Evolutionary conservation across 2,888 invertebrate species (phyloP).

Genomic region (Unio pictorum): DNA sequence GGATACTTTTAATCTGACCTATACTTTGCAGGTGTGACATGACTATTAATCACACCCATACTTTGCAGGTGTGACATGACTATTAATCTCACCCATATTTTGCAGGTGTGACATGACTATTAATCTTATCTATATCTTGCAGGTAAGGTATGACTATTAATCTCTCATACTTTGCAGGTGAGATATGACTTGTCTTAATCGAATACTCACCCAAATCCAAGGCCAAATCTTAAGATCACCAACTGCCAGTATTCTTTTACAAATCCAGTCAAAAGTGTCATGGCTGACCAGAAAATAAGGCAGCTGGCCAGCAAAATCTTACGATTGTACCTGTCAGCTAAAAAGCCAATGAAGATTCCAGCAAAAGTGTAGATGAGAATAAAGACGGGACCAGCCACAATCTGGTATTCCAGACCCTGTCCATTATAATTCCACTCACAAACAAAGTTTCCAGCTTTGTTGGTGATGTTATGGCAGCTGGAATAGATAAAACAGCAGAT

Average conservation of each 20-base stretch:
- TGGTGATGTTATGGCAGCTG: slow-evolving; percentile 29
- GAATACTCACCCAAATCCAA: slow-evolving; percentile 82
- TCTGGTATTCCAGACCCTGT: slow-evolving; percentile 91
- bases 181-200: not conserved
- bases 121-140: no score
- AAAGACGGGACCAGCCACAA: slow-evolving; percentile 92
- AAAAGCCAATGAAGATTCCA: slow-evolving; percentile 86
- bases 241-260: slow-evolving; percentile 93
- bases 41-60: no score
- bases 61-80: no score
- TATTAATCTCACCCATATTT: no score
- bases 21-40: no score
- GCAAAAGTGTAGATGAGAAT: slow-evolving; percentile 92
- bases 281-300: slow-evolving; percentile 85
- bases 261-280: slow-evolving; percentile 88
- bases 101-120: no score
- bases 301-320: slow-evolving; percentile 80
- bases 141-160: no score
- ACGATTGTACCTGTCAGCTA: slow-evolving; percentile 75
- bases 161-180: not conserved
- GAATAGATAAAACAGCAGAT: slow-evolving; percentile 7
- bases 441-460: slow-evolving; percentile 77
- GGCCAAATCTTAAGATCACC: slow-evolving; percentile 86
- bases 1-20: no score
- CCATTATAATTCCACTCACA: slow-evolving; percentile 96